Evolutionary conservation across 2,888 invertebrate genomes (phyloP).

Genomic region (Drosophila peninsularis): DNA sequence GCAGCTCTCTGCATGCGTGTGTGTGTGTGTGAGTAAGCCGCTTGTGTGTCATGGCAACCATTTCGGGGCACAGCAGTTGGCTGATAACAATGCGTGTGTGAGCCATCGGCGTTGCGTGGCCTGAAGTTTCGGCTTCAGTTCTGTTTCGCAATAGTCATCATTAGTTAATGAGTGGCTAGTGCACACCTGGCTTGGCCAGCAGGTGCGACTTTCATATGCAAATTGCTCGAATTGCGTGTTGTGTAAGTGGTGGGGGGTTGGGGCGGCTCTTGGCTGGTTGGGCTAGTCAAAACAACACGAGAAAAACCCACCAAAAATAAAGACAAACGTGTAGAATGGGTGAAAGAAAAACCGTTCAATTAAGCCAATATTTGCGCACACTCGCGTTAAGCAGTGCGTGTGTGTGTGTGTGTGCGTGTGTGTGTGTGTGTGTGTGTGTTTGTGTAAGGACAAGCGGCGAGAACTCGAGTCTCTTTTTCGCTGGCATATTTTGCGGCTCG

Average conservation of each 20-base stretch:
- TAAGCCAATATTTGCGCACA: constrained; percentile 79
- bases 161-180: constrained; percentile 36
- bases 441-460: constrained; percentile 37
- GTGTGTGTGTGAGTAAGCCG: constrained; percentile 1
- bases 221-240: constrained; percentile 63
- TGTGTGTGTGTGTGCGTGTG: constrained; percentile 18
- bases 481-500: constrained; percentile 63
- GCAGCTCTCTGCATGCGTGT: constrained; percentile 1
- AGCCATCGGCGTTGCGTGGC: constrained; percentile 5
- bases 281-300: constrained; percentile 50
- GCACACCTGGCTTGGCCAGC: constrained; percentile 13
- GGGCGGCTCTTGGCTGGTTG: not conserved
- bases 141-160: constrained; percentile 18
- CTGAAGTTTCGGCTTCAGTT: no score
- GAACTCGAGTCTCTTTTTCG: constrained; percentile 45
- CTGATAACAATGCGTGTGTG: not conserved
- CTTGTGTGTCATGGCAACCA: constrained; percentile 8
- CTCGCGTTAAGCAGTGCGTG: constrained; percentile 46
- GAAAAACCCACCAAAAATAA: constrained; percentile 1
- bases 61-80: no score
- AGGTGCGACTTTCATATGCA: constrained; percentile 61
- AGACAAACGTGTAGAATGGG: not conserved
- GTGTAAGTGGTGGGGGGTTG: constrained; percentile 29
- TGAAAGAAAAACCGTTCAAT: constrained; percentile 64
- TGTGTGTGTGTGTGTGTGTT: constrained; percentile 23